phyloP scores from a whole-genome alignment of 2,113 vertebrate species.

The Megalops atlanticus region DNA sequence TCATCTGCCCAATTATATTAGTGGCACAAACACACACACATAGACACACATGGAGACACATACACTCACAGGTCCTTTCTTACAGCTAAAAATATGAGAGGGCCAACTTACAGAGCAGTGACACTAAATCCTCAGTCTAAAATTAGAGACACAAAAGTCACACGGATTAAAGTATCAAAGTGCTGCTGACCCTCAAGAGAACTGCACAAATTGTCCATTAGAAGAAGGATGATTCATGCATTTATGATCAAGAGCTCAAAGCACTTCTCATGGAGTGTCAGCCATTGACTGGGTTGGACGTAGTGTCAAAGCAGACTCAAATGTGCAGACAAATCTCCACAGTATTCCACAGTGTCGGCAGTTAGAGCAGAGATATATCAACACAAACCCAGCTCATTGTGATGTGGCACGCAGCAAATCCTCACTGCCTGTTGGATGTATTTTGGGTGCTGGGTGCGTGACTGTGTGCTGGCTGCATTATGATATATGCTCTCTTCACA shows the following conservation, averaged over 20 bases:
- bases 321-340: conserved; percentile 13
- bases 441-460: conserved; percentile 24
- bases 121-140: conserved; percentile 36
- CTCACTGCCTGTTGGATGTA: conserved; percentile 10
- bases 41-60: background rate
- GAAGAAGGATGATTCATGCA: conserved; percentile 17
- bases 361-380: background rate
- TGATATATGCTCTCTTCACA: background rate
- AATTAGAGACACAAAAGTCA: conserved; percentile 41
- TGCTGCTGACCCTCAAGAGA: conserved; percentile 8
- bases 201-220: conserved; percentile 19
- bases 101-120: conserved; percentile 1
- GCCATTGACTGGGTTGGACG: too few relatives aligned
- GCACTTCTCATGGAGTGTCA: too few relatives aligned
- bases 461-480: background rate
- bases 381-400: too few relatives aligned
- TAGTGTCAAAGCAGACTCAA: too few relatives aligned
- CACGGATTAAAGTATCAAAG: conserved; percentile 36
- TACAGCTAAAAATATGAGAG: conserved; percentile 9
- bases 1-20: background rate
- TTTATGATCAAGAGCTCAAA: background rate
- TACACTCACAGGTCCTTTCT: background rate
- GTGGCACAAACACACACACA: background rate
- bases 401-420: background rate
- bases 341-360: too few relatives aligned